Base-by-base conservation (phyloP, 1,140 invertebrate species). In the Drosophila lacertosa region DNA sequence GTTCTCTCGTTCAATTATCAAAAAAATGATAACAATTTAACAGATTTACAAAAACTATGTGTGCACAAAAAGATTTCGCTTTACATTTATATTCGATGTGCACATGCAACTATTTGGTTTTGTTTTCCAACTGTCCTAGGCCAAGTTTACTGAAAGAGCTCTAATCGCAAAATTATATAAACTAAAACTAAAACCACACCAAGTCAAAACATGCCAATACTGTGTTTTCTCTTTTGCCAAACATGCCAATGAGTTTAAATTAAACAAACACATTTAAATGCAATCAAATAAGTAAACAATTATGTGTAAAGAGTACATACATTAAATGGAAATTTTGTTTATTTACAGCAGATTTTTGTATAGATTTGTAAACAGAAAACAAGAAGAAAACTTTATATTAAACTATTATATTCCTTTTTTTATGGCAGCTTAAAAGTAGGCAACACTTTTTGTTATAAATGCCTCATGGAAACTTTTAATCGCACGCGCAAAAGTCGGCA, bases 201-300 rank as follows among this genome's bases (percentile, higher is more conserved):
- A 59, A 60, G 33, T 33, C 18, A 35, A 65, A 73, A 62, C 80
- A 83, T 83, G 80, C 80, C 80, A 83, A 86, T 86, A 7, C 26
- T n/a, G n/a, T n/a, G n/a, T 16, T 13, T 59, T 45, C 47, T 11
- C 45, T 9, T 37, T 48, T 55, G 9, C 22, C 32, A 16, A 57
- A 40, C 72, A 76, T 69, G 83, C 77, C 62, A 74, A 78, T 74
- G 42, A 22, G 42, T 22, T 11, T 42, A 57, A 65, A 11, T 4
- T 47, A 40, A 42, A 39, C 15, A 42, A 39, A 58, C n/a, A 58
- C 33, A 7, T n/a, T 39, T 3, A 24, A 45, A 26, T 9, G 10
- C 10, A 62, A 74, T 44, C 26, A 13, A 47, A 24, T 6, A 50
- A 26, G 13, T 13, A 57, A 29, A 29, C 5, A 29, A 29, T 29